phyloP scores from a whole-genome alignment of 2,888 invertebrate genomes.

The Muschampia plurimacula region DNA sequence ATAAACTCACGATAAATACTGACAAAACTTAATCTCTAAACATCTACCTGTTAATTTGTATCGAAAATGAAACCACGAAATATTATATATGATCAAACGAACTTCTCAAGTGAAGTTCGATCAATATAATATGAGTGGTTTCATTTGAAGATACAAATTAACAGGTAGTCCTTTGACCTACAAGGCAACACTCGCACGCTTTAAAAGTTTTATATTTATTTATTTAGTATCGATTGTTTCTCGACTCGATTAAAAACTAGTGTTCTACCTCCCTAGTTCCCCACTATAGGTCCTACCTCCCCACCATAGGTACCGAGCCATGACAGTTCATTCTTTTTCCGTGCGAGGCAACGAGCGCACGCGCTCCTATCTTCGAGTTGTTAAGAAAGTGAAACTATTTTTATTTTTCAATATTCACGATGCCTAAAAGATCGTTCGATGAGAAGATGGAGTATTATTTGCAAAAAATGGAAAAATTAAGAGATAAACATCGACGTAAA shows the following conservation, averaged over 20 bases:
- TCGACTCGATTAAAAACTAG: neutral
- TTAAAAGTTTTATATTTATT: neutral
- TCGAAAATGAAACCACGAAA: conserved; percentile 30
- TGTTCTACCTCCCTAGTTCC: neutral
- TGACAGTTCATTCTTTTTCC: conserved; percentile 3
- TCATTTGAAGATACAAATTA: neutral
- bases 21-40: conserved; percentile 1
- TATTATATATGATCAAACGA: conserved; percentile 25
- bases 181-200: conserved; percentile 4
- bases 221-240: neutral
- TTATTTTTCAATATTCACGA: neutral
- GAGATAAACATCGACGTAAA: conserved; percentile 3
- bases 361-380: neutral
- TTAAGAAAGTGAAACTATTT: neutral
- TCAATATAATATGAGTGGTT: too few species aligned
- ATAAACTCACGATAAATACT: neutral
- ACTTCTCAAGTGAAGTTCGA: too few species aligned
- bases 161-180: conserved; percentile 4
- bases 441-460: conserved; percentile 4
- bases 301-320: neutral
- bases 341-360: neutral
- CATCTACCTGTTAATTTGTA: conserved; percentile 24
- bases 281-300: neutral
- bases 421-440: conserved; percentile 1
- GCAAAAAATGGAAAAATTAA: neutral